These are phyloP conservation scores for Diorhabda carinulata DNA, from an alignment of 1,140 invertebrate genomes.

Conservation along the genomic window DNA sequence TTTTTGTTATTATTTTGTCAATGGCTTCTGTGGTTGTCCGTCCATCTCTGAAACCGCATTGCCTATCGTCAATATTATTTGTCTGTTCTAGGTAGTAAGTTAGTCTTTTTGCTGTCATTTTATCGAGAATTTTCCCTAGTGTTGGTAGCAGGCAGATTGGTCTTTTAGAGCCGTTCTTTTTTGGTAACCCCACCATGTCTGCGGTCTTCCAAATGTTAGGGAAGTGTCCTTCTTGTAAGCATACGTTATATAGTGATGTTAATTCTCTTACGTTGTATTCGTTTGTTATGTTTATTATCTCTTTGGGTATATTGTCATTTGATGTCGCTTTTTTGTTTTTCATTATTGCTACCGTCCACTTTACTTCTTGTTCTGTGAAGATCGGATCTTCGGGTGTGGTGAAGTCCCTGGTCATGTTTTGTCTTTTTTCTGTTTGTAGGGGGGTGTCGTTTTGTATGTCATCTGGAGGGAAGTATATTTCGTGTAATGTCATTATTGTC, in stretches of 20 bases:
- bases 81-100: neutral
- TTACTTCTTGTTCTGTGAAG: neutral
- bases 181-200: neutral
- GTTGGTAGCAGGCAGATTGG: neutral
- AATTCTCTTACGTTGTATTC: neutral
- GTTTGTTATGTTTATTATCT: neutral
- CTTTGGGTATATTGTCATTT: neutral
- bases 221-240: neutral
- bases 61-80: neutral
- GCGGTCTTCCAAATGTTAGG: neutral
- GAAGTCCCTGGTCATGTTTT: neutral
- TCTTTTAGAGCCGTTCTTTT: neutral
- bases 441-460: neutral
- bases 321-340: conserved; percentile 6
- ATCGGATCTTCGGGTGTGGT: neutral
- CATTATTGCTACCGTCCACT: neutral
- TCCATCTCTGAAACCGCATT: conserved; percentile 26
- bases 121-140: neutral
- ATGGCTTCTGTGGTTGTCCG: conserved; percentile 18
- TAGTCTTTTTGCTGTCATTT: neutral
- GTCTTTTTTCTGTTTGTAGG: neutral
- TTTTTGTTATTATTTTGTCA: neutral
- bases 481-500: neutral
- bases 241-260: neutral
- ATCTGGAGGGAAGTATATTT: neutral